Evolutionary conservation across 92 coral and sea anemone genomes (phyloP).

Genomic region (Zoanthus sansibaricus): DNA sequence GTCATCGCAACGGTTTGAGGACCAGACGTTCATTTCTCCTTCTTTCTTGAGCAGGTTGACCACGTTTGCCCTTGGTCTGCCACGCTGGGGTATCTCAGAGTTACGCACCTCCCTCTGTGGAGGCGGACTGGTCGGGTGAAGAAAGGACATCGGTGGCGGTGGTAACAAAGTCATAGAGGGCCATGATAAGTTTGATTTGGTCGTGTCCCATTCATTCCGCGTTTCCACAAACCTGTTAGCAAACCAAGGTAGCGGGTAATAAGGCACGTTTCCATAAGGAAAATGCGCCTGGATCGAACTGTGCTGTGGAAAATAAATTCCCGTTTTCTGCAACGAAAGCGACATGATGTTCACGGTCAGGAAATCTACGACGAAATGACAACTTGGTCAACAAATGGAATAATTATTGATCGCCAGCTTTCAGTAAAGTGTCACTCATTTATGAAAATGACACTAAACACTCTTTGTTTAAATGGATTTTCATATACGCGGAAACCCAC

Average conservation of each 20-base stretch:
- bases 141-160: constrained; percentile 41
- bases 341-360: constrained; percentile 28
- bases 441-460: constrained; percentile 31
- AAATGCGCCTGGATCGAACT: constrained; percentile 32
- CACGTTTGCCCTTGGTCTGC: constrained; percentile 69
- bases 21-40: constrained; percentile 61
- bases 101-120: constrained; percentile 11
- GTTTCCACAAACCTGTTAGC: constrained; percentile 38
- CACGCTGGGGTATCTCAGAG: constrained; percentile 64
- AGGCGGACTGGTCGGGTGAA: constrained; percentile 32
- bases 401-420: constrained; percentile 26
- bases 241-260: constrained; percentile 33
- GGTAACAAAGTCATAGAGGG: constrained; percentile 32
- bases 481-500: constrained; percentile 46
- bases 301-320: constrained; percentile 42
- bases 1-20: constrained; percentile 70
- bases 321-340: constrained; percentile 28
- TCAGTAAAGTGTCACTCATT: constrained; percentile 41
- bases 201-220: constrained; percentile 35
- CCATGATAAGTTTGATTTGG: constrained; percentile 30
- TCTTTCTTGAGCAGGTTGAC: constrained; percentile 58
- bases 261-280: constrained; percentile 39
- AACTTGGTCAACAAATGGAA: constrained; percentile 7
- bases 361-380: constrained; percentile 36
- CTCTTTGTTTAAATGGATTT: constrained; percentile 41